A percentile compares a stretch with the other conserved stretches of the same genome.
These are phyloP conservation scores for Zaprionus kolodkinae DNA, from an alignment of 1,140 invertebrate species.

Conservation along the genomic window DNA sequence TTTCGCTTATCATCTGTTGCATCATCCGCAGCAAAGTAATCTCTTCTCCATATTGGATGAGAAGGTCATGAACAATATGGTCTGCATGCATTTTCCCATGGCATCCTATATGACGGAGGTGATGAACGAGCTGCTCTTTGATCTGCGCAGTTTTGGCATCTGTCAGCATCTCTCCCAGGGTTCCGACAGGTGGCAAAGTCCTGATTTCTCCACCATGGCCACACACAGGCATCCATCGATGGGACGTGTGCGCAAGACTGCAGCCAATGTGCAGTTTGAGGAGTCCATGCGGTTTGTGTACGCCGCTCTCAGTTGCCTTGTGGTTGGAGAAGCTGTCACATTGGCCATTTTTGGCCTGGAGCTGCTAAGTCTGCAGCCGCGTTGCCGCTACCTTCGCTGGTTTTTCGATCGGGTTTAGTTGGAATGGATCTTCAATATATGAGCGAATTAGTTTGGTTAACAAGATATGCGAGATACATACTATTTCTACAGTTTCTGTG, in stretches of 20 bases:
- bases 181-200: conserved; percentile 7
- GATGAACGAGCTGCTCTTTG: conserved; percentile 36
- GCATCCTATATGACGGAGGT: conserved; percentile 52
- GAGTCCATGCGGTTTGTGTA: conserved; percentile 57
- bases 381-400: conserved; percentile 7
- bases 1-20: conserved; percentile 36
- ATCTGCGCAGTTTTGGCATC: conserved; percentile 61
- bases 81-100: conserved; percentile 59
- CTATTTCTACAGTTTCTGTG: background rate
- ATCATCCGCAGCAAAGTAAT: conserved; percentile 4
- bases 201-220: conserved; percentile 14
- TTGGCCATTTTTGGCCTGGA: conserved; percentile 48
- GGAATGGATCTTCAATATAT: background rate
- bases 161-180: conserved; percentile 27
- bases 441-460: background rate
- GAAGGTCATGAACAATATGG: conserved; percentile 58
- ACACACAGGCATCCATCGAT: background rate
- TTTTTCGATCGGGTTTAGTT: background rate
- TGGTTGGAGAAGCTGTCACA: conserved; percentile 9
- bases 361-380: conserved; percentile 11
- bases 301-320: conserved; percentile 50
- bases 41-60: conserved; percentile 33
- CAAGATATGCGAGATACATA: background rate
- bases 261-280: background rate
- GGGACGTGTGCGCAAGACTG: background rate